These are phyloP conservation scores for Icerya purchasi DNA, from an alignment of 2,888 invertebrate species.

Conservation along the genomic window DNA sequence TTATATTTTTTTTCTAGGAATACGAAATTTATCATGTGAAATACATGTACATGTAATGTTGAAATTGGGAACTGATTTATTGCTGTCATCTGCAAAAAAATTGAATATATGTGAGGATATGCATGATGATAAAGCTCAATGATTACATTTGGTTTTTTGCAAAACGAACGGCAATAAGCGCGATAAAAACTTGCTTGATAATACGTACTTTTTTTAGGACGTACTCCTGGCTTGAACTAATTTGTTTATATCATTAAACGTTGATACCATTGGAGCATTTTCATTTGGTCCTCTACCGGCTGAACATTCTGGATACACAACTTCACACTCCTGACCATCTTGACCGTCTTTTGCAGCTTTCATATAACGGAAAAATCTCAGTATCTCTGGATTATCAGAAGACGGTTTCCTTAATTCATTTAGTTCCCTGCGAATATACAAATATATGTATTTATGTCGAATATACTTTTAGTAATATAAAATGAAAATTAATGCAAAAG, in stretches of 20 bases:
- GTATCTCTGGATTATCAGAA: slow-evolving; percentile 64
- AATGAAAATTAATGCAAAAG: neutral
- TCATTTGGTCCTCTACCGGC: slow-evolving; percentile 36
- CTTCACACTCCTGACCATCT: slow-evolving; percentile 50
- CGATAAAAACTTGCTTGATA: no score
- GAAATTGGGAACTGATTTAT: no score
- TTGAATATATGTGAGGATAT: no score
- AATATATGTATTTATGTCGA: no score
- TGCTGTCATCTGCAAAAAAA: no score
- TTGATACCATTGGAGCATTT: slow-evolving; percentile 64
- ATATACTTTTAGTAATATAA: neutral
- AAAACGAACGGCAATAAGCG: no score
- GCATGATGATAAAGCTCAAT: no score
- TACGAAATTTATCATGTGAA: no score
- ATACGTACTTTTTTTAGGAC: neutral
- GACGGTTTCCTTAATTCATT: slow-evolving; percentile 67
- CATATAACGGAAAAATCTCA: slow-evolving; percentile 77
- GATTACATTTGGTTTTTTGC: no score
- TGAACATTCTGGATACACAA: slow-evolving; percentile 42
- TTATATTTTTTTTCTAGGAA: no score
- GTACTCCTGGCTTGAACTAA: slow-evolving; percentile 47
- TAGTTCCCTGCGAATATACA: slow-evolving; percentile 38
- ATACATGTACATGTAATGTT: no score
- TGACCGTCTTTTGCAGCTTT: slow-evolving; percentile 71
- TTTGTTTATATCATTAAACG: slow-evolving; percentile 70